Percentiles rank a stretch among this genome's conserved stretches.
These are phyloP conservation scores for Hydraecia micacea DNA, from an alignment of 2,888 invertebrate genomes.

Conservation along the genomic window DNA sequence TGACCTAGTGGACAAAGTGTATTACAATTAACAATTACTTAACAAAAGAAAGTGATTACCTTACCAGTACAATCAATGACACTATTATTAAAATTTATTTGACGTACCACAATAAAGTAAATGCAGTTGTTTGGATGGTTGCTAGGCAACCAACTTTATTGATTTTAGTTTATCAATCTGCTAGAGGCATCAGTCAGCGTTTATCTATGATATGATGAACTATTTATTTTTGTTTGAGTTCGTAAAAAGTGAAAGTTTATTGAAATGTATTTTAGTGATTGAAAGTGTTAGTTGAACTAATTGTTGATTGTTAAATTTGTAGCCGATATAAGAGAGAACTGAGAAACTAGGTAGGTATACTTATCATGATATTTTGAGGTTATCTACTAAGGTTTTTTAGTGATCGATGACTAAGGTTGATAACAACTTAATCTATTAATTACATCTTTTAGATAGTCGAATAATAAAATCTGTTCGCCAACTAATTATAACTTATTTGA, in stretches of 20 bases:
- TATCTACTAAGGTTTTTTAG: background rate
- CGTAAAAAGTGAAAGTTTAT: background rate
- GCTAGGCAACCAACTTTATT: constrained; percentile 59
- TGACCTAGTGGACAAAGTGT: too few species aligned
- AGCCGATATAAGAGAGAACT: background rate
- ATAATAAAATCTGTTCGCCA: too few species aligned
- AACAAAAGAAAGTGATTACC: too few species aligned
- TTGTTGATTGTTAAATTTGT: background rate
- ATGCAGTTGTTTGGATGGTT: constrained; percentile 52
- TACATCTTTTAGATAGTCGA: background rate
- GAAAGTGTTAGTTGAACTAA: background rate
- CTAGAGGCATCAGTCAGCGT: constrained; percentile 34
- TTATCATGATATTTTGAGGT: background rate
- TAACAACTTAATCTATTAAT: background rate
- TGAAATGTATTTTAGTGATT: background rate
- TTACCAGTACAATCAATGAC: too few species aligned
- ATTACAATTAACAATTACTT: too few species aligned
- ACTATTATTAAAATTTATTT: background rate
- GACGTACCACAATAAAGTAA: background rate
- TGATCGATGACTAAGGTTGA: too few species aligned
- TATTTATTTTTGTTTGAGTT: background rate
- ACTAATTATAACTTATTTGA: too few species aligned
- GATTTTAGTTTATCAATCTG: constrained; percentile 51
- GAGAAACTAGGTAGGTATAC: background rate
- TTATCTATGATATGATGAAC: constrained; percentile 28